Base-by-base conservation (phyloP, 2,888 invertebrate genomes). In the Melinaea menophilus region DNA sequence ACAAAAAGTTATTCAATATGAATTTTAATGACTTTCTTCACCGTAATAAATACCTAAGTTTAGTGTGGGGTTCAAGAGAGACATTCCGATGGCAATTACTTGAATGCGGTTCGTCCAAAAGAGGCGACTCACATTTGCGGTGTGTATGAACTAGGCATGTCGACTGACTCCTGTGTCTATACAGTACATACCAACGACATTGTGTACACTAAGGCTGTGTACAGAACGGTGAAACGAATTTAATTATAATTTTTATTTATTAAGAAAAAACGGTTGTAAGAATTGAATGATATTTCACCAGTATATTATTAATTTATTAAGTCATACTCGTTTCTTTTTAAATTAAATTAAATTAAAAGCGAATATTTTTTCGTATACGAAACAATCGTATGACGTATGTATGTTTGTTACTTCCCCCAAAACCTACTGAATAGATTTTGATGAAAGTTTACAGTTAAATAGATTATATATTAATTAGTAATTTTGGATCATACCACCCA, bases 31-130 rank as follows among this genome's bases (percentile, higher is more conserved):
- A 41, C 41, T 5, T 41, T 37, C 7, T 41, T 37, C 7, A 37
- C 11, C 34, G 64, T 68, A 71, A 71, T 68, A 61, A 64, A 67
- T 62, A 59, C 69, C 64, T 70, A 66, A 66, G 37, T 46, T 61
- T 56, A 46, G 48, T 12, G 56, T 62, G 58, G 59, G 55, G 31
- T 57, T 35, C 12, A 51, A 55, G 34, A 56, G 60, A 35, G 46
- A n/a, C 51, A 51, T 51, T 9, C 31, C 41, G 31, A 51, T 11
- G 51, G 67, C 64, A 59, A 64, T 58, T 66, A 66, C 61, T 62
- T 71, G 65, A 75, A 78, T 78, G 79, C 74, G 72, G 76, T 76
- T 69, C 71, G 69, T 67, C 78, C 77, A 79, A 79, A 79, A 78
- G 72, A 73, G 77, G 74, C 69, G 69, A 63, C 69, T 76, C 73